Conservation (phyloP, 2,888 invertebrate genomes). For the Operophtera brumata region DNA sequence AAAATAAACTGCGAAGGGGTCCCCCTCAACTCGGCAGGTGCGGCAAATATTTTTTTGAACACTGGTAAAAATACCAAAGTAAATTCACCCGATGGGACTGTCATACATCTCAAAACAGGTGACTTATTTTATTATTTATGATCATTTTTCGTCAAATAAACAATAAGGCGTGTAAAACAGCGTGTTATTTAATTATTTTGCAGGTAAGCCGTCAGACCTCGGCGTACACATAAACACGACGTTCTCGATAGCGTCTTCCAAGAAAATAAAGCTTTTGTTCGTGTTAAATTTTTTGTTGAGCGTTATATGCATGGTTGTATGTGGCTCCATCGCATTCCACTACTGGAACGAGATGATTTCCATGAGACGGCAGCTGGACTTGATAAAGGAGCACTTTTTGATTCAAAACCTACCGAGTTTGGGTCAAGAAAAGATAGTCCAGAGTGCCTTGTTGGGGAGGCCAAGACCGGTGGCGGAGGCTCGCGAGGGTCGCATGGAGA, state of each 20-base stretch:
- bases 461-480: slow-evolving; percentile 44
- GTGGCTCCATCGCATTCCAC: slow-evolving; percentile 67
- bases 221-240: slow-evolving; percentile 75
- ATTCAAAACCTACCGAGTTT: slow-evolving; percentile 55
- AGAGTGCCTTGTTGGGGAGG: slow-evolving; percentile 53
- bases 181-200: slow-evolving; percentile 44
- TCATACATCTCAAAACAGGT: slow-evolving; percentile 75
- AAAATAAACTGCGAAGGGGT: slow-evolving; percentile 70
- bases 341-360: slow-evolving; percentile 71
- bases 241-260: slow-evolving; percentile 74
- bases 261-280: slow-evolving; percentile 73
- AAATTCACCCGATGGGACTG: slow-evolving; percentile 65
- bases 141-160: not conserved
- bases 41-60: slow-evolving; percentile 73
- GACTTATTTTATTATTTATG: slow-evolving; percentile 31
- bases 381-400: slow-evolving; percentile 60
- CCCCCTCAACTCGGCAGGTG: slow-evolving; percentile 67
- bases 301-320: slow-evolving; percentile 64
- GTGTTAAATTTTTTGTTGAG: slow-evolving; percentile 69
- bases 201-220: slow-evolving; percentile 70
- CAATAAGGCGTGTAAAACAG: slow-evolving; percentile 29
- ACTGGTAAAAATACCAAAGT: slow-evolving; percentile 65
- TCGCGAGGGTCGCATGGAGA: slow-evolving; percentile 53
- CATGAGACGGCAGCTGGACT: slow-evolving; percentile 65
- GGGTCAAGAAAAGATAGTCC: slow-evolving; percentile 50